Conservation (phyloP, 2,797 vertebrate genomes). For the Syndactyla subalaris region DNA sequence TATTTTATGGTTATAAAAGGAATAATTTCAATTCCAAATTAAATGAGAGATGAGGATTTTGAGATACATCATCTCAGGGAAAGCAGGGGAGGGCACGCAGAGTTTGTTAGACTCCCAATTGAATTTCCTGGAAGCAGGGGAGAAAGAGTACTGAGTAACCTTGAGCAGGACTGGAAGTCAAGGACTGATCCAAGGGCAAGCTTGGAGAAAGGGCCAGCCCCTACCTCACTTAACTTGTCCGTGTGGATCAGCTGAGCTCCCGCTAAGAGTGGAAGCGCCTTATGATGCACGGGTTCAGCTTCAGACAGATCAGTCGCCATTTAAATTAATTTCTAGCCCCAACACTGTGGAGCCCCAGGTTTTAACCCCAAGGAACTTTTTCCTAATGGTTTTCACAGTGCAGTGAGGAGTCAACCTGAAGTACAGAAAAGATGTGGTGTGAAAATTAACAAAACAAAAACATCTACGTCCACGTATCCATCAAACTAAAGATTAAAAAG, state of each 20-base stretch:
- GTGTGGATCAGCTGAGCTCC: conserved; percentile 81
- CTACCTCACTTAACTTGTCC: conserved; percentile 84
- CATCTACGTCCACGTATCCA: conserved; percentile 43
- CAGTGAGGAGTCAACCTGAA: conserved; percentile 80
- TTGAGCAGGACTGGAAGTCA: conserved; percentile 70
- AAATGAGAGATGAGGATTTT: conserved; percentile 22
- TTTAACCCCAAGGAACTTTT: conserved; percentile 81
- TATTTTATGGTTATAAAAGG: neutral
- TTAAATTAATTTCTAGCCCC: conserved; percentile 81
- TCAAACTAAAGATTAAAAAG: conserved; percentile 42
- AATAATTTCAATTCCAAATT: conserved; percentile 25
- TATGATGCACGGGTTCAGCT: conserved; percentile 82
- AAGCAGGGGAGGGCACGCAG: conserved; percentile 42
- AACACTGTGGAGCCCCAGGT: conserved; percentile 80
- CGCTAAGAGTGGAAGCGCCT: conserved; percentile 81
- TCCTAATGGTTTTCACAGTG: conserved; percentile 81
- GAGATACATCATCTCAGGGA: neutral
- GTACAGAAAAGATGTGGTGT: conserved; percentile 81
- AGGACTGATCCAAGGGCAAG: conserved; percentile 77
- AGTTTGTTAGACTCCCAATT: conserved; percentile 27
- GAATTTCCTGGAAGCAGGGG: conserved; percentile 40
- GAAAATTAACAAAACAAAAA: conserved; percentile 77
- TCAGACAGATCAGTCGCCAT: conserved; percentile 82
- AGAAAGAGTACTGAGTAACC: conserved; percentile 54
- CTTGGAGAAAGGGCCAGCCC: conserved; percentile 78